phyloP scores from a whole-genome alignment of 2,113 vertebrate genomes.

The Xerus inauris region DNA sequence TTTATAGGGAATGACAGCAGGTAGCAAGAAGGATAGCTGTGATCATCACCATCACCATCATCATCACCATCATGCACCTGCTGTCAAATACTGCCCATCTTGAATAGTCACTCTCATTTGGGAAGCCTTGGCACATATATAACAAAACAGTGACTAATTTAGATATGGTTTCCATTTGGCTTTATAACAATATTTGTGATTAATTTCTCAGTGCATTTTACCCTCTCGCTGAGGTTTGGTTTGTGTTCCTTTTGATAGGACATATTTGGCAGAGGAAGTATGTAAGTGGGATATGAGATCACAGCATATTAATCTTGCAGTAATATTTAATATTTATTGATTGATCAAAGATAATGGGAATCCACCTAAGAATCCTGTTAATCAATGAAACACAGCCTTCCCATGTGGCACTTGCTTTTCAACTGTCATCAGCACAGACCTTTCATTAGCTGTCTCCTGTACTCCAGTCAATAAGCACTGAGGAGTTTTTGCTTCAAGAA shows the following conservation, averaged over 20 bases:
- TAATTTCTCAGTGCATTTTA: neutral
- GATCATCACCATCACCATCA: neutral
- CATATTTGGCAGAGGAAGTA: neutral
- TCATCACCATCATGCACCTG: neutral
- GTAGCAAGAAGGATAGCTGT: neutral
- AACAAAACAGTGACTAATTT: neutral
- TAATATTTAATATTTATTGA: constrained; percentile 25
- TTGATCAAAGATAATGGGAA: neutral
- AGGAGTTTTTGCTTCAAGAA: neutral
- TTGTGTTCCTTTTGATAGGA: constrained; percentile 31
- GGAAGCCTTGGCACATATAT: neutral
- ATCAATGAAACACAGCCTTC: neutral
- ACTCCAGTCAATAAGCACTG: neutral
- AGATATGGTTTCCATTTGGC: neutral
- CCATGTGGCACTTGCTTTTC: neutral
- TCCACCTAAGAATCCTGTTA: neutral
- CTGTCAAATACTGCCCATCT: neutral
- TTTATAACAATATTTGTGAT: neutral
- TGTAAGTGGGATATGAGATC: neutral
- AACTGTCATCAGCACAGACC: neutral
- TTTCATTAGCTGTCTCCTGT: neutral
- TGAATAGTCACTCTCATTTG: neutral
- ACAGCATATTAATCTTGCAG: neutral
- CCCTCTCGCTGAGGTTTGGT: neutral
- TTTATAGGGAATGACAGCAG: neutral